Evolutionary conservation across 2,888 invertebrate species (phyloP), one percentile per base, ranked within the genome.

Genomic region (Rutpela maculata): DNA sequence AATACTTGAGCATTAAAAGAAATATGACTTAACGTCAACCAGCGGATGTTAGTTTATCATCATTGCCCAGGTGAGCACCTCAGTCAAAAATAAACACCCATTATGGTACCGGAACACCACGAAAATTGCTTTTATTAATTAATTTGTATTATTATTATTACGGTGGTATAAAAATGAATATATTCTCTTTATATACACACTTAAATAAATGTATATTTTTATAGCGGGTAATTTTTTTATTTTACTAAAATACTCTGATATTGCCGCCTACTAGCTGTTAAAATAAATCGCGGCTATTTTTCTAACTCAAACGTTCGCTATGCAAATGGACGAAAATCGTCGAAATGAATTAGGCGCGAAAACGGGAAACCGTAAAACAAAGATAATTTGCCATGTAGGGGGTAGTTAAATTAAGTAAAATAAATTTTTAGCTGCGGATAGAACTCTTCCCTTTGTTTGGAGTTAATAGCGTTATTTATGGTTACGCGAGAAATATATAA

Each of bases 301-400:
- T 71, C 71, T 55, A 62, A 62, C 71, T 71, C 71, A 71, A 71
- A 71, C 60, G 22, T 71, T 62, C 62, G 50, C 35, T 62, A 71
- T 71, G 71, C 26, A 71, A 71, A 71, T 71, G 71, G 71, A 71
- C 50, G 62, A 62, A 60, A 71, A 50, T 71, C 71, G 43, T 57
- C n/a, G 59, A 71, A 71, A 71, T 60, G 71, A 57, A 71, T 71
- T 71, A 50, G 71, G 62, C 38, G 71, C 62, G 62, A 71, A 70
- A 62, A 71, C 62, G 22, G 60, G 71, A 71, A 71, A 50, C 62
- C 71, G 60, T 62, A 50, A 57, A 50, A 71, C 71, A 71, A 62
- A 62, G 71, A 62, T 38, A 70, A 70, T 70, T 60, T 60, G 60
- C 70, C 70, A 19, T 59, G 19, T 68, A 56, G 68, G 55, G 50